Conservation (phyloP, 2,888 invertebrate genomes). For the Phalera bucephala region DNA sequence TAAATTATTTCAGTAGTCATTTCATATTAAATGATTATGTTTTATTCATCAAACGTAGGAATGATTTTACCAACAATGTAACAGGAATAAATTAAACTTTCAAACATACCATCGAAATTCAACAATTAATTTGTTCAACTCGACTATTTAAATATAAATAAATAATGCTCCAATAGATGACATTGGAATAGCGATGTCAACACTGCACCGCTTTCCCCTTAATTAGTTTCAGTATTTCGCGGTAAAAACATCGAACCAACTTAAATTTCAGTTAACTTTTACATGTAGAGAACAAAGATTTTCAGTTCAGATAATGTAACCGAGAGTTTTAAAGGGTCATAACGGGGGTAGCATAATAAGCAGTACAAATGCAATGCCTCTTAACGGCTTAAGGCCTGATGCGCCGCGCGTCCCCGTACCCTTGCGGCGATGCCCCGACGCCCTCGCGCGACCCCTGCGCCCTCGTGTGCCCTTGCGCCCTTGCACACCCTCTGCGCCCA, state of each 20-base stretch:
- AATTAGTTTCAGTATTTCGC: neutral
- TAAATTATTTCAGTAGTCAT: too few relatives aligned
- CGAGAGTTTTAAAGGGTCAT: slow-evolving; percentile 17
- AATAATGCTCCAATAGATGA: neutral
- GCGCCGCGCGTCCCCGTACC: slow-evolving; percentile 53
- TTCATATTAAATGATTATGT: too few relatives aligned
- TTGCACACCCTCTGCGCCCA: slow-evolving; percentile 58
- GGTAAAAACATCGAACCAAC: too few relatives aligned
- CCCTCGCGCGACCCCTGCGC: slow-evolving; percentile 57
- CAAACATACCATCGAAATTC: too few relatives aligned
- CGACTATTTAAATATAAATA: too few relatives aligned
- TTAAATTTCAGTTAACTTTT: too few relatives aligned
- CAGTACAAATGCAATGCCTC: slow-evolving; percentile 40
- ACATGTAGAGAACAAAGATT: slow-evolving; percentile 4
- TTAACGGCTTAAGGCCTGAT: slow-evolving; percentile 44
- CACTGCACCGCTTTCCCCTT: neutral
- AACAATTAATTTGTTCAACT: too few relatives aligned
- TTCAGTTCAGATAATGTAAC: slow-evolving; percentile 12
- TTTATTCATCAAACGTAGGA: too few relatives aligned
- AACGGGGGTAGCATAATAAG: slow-evolving; percentile 39
- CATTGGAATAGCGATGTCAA: neutral
- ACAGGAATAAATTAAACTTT: too few relatives aligned
- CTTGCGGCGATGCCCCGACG: slow-evolving; percentile 62
- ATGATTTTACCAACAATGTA: too few relatives aligned
- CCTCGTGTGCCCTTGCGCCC: slow-evolving; percentile 58